Evolutionary conservation across 2,797 vertebrate genomes (phyloP), one percentile per base, ranked within the genome.

Genomic region (Brachymystax lenok): DNA sequence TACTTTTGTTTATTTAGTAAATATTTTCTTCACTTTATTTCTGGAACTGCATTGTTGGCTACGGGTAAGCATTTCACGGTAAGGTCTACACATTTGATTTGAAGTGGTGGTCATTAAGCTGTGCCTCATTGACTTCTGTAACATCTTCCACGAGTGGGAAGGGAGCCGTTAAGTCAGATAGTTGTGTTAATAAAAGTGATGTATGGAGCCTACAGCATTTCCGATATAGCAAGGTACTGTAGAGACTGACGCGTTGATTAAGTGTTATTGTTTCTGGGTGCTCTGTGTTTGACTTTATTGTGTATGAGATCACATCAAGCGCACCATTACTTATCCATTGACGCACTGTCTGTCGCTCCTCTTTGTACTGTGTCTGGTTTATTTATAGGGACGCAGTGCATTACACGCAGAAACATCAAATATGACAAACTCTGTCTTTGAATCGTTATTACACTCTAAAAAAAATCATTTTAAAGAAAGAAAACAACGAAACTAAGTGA

Each of bases 51-150:
- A 12, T 46, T 46, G 40, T 46, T 46, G 40, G 40, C 10, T 46
- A 46, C 8, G 40, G 40, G 10, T 46, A 46, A 46, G 40, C 40
- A 46, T 46, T 46, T 46, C 40, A 46, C 10, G 40, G 40, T 46
- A 12, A 46, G 40, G 40, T 40, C 40, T 40, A 40, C 40, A 40
- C 40, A 40, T 40, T 40, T 10, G 40, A 40, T 40, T 40, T 40
- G 40, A 40, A 75, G 54, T 69, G 66, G 30, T 59, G 14, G 51
- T 19, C 21, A 54, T 74, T 63, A 69, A 67, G 63, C 19, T 16
- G 2, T 28, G 64, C 35, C 24, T 59, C 51, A 70, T 59, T 68
- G 72, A 81, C 73, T 71, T 77, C 33, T 67, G 3, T 40, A 50
- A 51, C 50, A 63, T 28, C 7, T 19, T 33, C 17, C 56, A 52